Evolutionary conservation across 2,113 vertebrate genomes (phyloP), one percentile per base, ranked within the genome.

Genomic region (Phocoena sinus): DNA sequence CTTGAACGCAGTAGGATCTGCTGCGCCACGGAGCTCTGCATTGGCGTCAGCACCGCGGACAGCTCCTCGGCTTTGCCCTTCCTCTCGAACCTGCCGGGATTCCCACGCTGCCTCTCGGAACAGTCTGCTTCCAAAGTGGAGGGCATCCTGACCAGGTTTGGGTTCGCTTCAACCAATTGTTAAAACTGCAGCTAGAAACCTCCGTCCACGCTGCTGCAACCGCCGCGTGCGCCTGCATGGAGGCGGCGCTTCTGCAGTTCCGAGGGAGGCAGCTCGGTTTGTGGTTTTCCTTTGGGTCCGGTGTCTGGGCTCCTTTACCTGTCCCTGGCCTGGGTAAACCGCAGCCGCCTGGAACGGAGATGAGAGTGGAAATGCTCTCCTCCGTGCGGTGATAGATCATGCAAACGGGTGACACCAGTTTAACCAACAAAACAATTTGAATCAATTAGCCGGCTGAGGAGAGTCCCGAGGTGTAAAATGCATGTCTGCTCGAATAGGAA

Each of bases 341-440:
- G 62, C 98, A 97, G 87, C 95, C 84, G 11, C 94, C 73, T 21
- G 63, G 94, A 97, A 94, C 2, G 33, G 96, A 97, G 94, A 95
- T 84, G 97, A 87, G 94, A 98, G 73, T 87, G 97, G 98, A 98
- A 98, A 98, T 98, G 94, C 98, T 97, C 97, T 98, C 97, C 90
- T 86, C 96, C 95, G 84, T 60, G 94, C 14, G 85, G 96, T 97
- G 83, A 98, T 98, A 98, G 97, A 98, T 99, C 98, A 98, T 58
- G 83, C 41, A 95, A 97, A 70, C 98, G 98, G 97, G 97, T 98
- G 98, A 98, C 98, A 98, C 97, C 96, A 98, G 98, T 98, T 99
- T 99, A 98, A 98, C 97, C 98, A 98, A 98, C 98, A 98, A 98
- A 98, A 98, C 98, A 98, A 99, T 99, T 98, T 98, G 98, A 99